A percentile compares a stretch with the other conserved stretches of the same genome.
phyloP scores from a whole-genome alignment of 2,113 vertebrate genomes.

The Motacilla tschutschensis region DNA sequence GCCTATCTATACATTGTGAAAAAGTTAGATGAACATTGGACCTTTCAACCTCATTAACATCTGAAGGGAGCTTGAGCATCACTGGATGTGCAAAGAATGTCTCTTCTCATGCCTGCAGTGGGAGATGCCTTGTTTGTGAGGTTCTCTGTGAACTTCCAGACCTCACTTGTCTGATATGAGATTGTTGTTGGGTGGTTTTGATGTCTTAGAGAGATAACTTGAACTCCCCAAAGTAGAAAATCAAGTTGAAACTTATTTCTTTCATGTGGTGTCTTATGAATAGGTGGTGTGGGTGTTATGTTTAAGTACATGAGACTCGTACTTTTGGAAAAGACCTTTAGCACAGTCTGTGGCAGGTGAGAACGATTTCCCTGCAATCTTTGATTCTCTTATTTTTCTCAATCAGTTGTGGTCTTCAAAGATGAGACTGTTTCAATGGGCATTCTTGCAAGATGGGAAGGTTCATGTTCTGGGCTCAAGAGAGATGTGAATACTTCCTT shows the following conservation, averaged over 20 bases:
- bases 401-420: background rate
- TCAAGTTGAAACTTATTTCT: conserved; percentile 49
- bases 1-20: background rate
- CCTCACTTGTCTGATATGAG: background rate
- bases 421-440: background rate
- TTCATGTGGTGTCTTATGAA: conserved; percentile 40
- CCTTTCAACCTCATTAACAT: background rate
- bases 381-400: background rate
- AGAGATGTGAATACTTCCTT: background rate
- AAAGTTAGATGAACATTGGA: background rate
- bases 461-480: background rate
- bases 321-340: conserved; percentile 37
- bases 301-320: background rate
- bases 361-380: background rate
- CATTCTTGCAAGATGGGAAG: background rate
- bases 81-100: background rate
- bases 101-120: background rate
- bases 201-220: conserved; percentile 22
- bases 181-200: background rate
- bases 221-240: conserved; percentile 22
- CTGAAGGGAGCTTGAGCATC: background rate
- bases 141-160: background rate
- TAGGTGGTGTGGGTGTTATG: background rate
- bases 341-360: conserved; percentile 19
- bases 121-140: background rate